Evolutionary conservation across 2,888 invertebrate genomes (phyloP).

Genomic region (Drosophila lutescens): DNA sequence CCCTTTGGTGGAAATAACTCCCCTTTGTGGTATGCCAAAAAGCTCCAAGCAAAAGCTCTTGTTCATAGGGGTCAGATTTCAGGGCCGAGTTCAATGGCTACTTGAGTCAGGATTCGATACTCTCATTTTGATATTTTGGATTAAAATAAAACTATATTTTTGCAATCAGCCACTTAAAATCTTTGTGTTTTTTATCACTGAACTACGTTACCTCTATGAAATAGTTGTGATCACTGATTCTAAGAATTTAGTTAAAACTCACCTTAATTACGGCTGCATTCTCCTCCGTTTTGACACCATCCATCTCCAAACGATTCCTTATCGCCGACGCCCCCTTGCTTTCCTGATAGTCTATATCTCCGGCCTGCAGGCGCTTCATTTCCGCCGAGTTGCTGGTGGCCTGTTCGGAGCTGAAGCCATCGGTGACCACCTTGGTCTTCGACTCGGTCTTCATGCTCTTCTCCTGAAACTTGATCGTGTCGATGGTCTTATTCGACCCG

Average conservation of each 20-base stretch:
- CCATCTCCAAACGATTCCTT: constrained; percentile 91
- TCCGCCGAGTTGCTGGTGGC: constrained; percentile 89
- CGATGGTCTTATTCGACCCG: constrained; percentile 84
- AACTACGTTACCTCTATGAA: too few species aligned
- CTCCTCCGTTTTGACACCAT: constrained; percentile 94
- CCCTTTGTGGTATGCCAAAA: constrained; percentile 3
- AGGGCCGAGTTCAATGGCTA: constrained; percentile 36
- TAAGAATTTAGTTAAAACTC: constrained; percentile 71
- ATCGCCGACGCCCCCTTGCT: constrained; percentile 91
- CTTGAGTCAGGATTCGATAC: constrained; percentile 11
- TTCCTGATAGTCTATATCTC: constrained; percentile 93
- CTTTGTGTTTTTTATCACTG: too few species aligned
- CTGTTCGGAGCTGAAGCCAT: constrained; percentile 92
- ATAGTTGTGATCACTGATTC: too few species aligned
- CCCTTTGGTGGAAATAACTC: constrained; percentile 3
- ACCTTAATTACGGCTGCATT: constrained; percentile 93
- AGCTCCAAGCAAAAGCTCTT: constrained; percentile 18
- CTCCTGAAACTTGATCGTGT: constrained; percentile 93
- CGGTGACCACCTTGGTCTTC: constrained; percentile 91
- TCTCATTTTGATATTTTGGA: background rate
- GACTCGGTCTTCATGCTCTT: constrained; percentile 92
- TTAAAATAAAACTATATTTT: background rate
- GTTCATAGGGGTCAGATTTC: constrained; percentile 10
- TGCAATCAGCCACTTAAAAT: background rate
- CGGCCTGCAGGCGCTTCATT: constrained; percentile 90